Base-by-base conservation (phyloP, 1,140 invertebrate genomes). In the Apis florea region DNA sequence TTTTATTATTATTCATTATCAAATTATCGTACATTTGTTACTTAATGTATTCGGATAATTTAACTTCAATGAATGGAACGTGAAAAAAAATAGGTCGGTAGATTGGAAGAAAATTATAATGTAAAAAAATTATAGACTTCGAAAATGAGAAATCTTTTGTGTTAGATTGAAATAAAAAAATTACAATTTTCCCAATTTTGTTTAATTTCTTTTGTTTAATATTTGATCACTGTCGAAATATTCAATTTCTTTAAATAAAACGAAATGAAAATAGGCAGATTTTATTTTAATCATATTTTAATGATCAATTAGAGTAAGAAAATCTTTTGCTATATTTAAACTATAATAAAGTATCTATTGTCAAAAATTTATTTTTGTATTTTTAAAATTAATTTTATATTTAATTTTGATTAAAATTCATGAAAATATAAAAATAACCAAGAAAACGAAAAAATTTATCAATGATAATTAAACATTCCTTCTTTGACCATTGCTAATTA, bases 1-100 rank as follows among this genome's bases (percentile, higher is more conserved):
- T 75, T 75, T 75, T 71, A 58, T 66, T 68, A 67, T 47, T 40
- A 79, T 64, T 79, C 77, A 40, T 59, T 63, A 64, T 79, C 26
- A 24, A n/a, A 31, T 72, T 64, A 21, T 58, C 15, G 53, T 49
- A 54, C 75, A 40, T 24, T 53, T 21, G 5, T 53, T 59, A 17
- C 19, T 64, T 10, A 15, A 59, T 11, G 53, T 71, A n/a, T 71
- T 51, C 21, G 6, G 17, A 5, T 15, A 21, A 80, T 79, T 61
- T 6, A 59, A 54, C 31, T 53, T 24, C 47, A 17, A 26, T 21
- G 24, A 9, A 47, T n/a, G 54, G 6, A 31, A 72, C 40, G 12
- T 4, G 17, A 13, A 47, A 3, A 47, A 47, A 1, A 0, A 1
- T 8, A 56, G 8, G 21, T 6, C 58, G 0, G n/a, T 6, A 26